Evolutionary conservation across 2,888 invertebrate genomes (phyloP).

Genomic region (Phaonia tiefii): DNA sequence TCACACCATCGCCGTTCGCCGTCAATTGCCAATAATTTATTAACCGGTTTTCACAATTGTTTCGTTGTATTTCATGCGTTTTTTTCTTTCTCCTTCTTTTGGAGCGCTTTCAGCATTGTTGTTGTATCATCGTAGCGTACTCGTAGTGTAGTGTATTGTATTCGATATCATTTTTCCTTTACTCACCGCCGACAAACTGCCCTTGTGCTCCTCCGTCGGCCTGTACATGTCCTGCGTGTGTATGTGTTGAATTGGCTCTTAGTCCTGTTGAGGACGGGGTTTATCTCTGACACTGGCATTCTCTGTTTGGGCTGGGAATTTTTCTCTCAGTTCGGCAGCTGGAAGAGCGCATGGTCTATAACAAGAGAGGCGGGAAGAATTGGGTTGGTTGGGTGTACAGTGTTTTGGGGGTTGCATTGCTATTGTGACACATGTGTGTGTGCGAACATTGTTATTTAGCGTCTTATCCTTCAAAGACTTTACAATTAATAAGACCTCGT

Average conservation of each 20-base stretch:
- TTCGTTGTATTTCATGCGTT: constrained; percentile 30
- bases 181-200: constrained; percentile 34
- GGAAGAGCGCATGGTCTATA: constrained; percentile 32
- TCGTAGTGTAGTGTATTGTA: constrained; percentile 28
- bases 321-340: constrained; percentile 66
- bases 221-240: constrained; percentile 71
- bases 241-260: constrained; percentile 63
- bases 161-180: constrained; percentile 69
- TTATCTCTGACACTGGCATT: constrained; percentile 47
- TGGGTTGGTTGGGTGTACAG: not conserved
- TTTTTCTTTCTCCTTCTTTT: no score
- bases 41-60: constrained; percentile 76
- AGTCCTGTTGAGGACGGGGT: constrained; percentile 31
- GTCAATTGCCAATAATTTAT: constrained; percentile 75
- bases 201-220: constrained; percentile 63
- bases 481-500: no score
- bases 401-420: not conserved
- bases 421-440: no score
- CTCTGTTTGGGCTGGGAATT: constrained; percentile 72
- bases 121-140: constrained; percentile 28
- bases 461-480: no score
- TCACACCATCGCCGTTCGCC: constrained; percentile 39
- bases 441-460: no score
- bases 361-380: no score
- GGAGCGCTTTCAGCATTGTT: constrained; percentile 47